Evolutionary conservation across 2,113 vertebrate species (phyloP), one percentile per base, ranked within the genome.

Genomic region (Nyctibius bracteatus): DNA sequence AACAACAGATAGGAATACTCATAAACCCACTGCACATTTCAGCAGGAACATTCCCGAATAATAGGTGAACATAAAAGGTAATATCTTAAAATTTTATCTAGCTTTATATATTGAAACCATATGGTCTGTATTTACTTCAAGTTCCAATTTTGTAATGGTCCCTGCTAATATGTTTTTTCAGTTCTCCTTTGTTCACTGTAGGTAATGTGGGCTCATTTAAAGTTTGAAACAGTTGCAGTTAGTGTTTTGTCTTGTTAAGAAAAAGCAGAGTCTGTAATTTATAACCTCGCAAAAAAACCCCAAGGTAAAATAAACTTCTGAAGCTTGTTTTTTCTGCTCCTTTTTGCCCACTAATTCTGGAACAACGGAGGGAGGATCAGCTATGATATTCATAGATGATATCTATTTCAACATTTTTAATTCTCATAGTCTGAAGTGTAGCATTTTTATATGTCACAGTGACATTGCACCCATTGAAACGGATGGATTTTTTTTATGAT

Each of bases 211-310:
- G 12, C 37, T 82, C 13, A 31, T 41, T 79, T 74, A 21, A 67
- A 57, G 8, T 28, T 43, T 22, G 37, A 87, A 89, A 16, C 5
- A 30, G 4, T 25, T 79, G 19, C 12, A 44, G 15, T 59, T 59
- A 52, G 3, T 51, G 7, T 70, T 66, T n/a, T 44, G 12, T 55
- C 28, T 25, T 81, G 6, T 54, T 80, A 73, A 54, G 33, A 61
- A 87, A 59, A 87, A 57, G 2, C 9, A 9, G 20, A 9, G 10
- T 8, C 54, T 87, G 27, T 70, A 19, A 68, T 33, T 28, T 73
- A 44, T 21, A 65, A 59, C 7, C 1, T 7, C 68, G 20, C 0
- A 58, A 55, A 49, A 52, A 46, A 1, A 0, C 12, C 10, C 9
- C 55, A 58, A 43, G 10, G 4, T 39, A 59, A 93, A 54, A 63